Conservation (phyloP, 2,797 vertebrate genomes). For the Sciurus carolinensis region DNA sequence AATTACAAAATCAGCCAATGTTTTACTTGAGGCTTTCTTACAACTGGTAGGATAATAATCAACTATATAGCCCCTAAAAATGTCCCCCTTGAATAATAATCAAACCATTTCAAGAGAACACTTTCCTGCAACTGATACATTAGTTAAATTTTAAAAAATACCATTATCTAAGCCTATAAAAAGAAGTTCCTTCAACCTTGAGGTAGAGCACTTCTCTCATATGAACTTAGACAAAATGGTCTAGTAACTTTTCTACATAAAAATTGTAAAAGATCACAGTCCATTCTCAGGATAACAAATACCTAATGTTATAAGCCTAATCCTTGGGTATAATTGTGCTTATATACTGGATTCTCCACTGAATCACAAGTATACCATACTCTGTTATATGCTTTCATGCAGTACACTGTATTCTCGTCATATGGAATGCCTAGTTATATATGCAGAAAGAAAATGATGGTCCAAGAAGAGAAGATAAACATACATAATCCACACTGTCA, state of each 20-base stretch:
- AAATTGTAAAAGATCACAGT: constrained; percentile 20
- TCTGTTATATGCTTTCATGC: background rate
- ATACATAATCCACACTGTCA: constrained; percentile 7
- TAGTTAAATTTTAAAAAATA: constrained; percentile 66
- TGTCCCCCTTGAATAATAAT: constrained; percentile 49
- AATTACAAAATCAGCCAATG: constrained; percentile 49
- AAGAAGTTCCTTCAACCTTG: constrained; percentile 28
- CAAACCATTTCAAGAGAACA: constrained; percentile 62
- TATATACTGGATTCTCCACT: background rate
- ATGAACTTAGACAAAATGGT: constrained; percentile 56
- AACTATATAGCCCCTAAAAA: constrained; percentile 47
- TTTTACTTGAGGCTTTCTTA: constrained; percentile 40
- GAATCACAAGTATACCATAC: constrained; percentile 35
- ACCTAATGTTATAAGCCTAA: background rate
- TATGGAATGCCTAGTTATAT: constrained; percentile 12
- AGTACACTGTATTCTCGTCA: constrained; percentile 38
- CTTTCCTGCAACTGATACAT: constrained; percentile 57
- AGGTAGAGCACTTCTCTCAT: background rate
- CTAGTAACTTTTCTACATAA: constrained; percentile 51
- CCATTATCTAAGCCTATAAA: background rate
- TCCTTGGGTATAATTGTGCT: background rate
- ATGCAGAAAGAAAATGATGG: constrained; percentile 6
- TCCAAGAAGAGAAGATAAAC: constrained; percentile 35
- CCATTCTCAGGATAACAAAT: constrained; percentile 59
- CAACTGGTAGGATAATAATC: constrained; percentile 69